Evolutionary conservation across 2,113 vertebrate genomes (phyloP).

Genomic region (Paraplagusia blochii): DNA sequence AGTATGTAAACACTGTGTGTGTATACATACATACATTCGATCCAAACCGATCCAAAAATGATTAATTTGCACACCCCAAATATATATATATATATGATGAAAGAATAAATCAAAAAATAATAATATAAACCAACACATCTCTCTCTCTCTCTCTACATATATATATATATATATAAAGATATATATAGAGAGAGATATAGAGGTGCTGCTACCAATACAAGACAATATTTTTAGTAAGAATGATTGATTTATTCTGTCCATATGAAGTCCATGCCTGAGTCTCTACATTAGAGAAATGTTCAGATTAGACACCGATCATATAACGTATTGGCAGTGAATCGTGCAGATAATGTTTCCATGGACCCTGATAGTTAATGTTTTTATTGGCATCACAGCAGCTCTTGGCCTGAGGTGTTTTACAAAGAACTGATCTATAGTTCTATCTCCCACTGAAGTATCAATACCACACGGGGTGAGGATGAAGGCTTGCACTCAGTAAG

Average conservation of each 20-base stretch:
- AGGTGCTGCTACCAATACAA: too few species aligned
- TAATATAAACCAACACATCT: too few species aligned
- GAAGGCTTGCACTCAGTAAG: constrained; percentile 44
- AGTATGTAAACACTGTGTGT: too few species aligned
- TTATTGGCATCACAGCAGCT: constrained; percentile 22
- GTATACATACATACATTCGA: too few species aligned
- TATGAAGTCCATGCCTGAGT: not conserved
- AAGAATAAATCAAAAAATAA: too few species aligned
- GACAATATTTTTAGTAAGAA: too few species aligned
- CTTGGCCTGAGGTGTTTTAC: constrained; percentile 29
- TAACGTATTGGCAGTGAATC: constrained; percentile 9
- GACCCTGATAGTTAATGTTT: constrained; percentile 25
- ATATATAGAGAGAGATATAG: too few species aligned
- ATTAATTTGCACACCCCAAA: too few species aligned
- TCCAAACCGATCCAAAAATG: too few species aligned
- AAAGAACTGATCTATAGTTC: constrained; percentile 49
- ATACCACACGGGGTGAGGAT: constrained; percentile 33
- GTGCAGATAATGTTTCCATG: constrained; percentile 1
- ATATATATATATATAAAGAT: too few species aligned
- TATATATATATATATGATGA: too few species aligned
- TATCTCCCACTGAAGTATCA: constrained; percentile 53
- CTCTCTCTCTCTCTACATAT: too few species aligned
- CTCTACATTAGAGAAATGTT: constrained; percentile 2
- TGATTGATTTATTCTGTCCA: not conserved
- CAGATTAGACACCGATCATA: constrained; percentile 11